phyloP scores from a whole-genome alignment of 2,888 invertebrate species.

The Balanococcus diminutus region DNA sequence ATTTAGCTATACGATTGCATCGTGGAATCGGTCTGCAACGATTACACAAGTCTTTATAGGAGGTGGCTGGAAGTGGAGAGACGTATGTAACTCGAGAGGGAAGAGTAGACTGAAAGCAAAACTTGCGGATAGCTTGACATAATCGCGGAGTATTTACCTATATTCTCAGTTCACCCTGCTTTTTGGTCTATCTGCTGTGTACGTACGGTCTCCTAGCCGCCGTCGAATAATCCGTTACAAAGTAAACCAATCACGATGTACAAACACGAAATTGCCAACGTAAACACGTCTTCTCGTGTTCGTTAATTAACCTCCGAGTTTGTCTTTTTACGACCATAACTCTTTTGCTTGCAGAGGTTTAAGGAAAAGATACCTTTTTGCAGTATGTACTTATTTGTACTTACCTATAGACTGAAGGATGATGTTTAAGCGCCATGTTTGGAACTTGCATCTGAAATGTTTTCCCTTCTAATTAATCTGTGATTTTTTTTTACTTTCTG shows the following conservation, averaged over 20 bases:
- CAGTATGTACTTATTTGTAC: too few relatives aligned
- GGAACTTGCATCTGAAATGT: too few relatives aligned
- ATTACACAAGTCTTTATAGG: too few relatives aligned
- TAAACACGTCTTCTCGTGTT: slow-evolving; percentile 48
- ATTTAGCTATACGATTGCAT: background rate
- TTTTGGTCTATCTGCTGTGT: background rate
- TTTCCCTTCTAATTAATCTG: too few relatives aligned
- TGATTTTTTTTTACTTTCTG: too few relatives aligned
- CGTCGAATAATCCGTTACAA: slow-evolving; percentile 48
- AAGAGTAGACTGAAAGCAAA: background rate
- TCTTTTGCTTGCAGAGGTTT: background rate
- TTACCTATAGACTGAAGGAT: too few relatives aligned
- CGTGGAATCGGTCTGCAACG: background rate
- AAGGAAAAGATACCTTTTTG: background rate
- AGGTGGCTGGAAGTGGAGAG: background rate
- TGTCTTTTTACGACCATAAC: slow-evolving; percentile 52
- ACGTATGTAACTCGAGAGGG: background rate
- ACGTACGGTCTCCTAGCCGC: background rate
- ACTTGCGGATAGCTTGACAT: background rate
- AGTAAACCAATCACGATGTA: slow-evolving; percentile 53
- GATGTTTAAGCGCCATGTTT: too few relatives aligned
- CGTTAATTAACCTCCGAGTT: slow-evolving; percentile 52
- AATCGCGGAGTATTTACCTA: background rate
- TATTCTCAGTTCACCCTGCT: background rate
- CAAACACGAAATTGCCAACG: slow-evolving; percentile 51